phyloP scores from a whole-genome alignment of 2,888 invertebrate genomes.

The Luperina testacea region DNA sequence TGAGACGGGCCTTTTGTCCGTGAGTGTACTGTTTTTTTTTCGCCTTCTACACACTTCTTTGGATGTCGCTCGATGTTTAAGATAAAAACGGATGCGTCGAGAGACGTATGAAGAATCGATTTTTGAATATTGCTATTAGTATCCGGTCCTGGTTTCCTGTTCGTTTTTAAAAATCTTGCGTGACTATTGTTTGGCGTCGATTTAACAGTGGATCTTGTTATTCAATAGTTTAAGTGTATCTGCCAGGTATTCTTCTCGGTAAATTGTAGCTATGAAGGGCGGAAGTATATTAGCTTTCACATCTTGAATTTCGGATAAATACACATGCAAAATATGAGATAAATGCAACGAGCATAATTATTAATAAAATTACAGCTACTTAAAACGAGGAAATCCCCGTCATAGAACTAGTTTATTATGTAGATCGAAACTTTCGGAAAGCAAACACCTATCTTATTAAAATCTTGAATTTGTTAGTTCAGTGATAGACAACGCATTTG shows the following conservation, averaged over 20 bases:
- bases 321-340: not conserved
- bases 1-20: conserved; percentile 77
- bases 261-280: conserved; percentile 18
- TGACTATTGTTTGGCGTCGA: conserved; percentile 31
- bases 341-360: not conserved
- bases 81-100: conserved; percentile 69
- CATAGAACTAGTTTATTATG: not conserved
- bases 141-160: conserved; percentile 75
- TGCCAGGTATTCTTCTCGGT: not conserved
- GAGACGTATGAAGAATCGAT: conserved; percentile 75
- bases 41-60: conserved; percentile 68
- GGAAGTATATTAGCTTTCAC: conserved; percentile 11
- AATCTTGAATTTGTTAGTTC: not conserved
- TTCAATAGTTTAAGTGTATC: conserved; percentile 40
- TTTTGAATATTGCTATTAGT: conserved; percentile 80
- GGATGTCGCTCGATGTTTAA: conserved; percentile 62
- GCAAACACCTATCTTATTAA: too few relatives aligned
- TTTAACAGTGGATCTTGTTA: conserved; percentile 43
- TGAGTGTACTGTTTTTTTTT: conserved; percentile 73
- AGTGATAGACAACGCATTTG: not conserved
- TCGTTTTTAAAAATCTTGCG: conserved; percentile 61
- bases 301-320: not conserved
- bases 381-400: not conserved
- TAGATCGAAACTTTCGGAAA: not conserved
- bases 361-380: not conserved